Base-by-base conservation (phyloP, 2,797 vertebrate genomes). In the Silurus aristotelis region DNA sequence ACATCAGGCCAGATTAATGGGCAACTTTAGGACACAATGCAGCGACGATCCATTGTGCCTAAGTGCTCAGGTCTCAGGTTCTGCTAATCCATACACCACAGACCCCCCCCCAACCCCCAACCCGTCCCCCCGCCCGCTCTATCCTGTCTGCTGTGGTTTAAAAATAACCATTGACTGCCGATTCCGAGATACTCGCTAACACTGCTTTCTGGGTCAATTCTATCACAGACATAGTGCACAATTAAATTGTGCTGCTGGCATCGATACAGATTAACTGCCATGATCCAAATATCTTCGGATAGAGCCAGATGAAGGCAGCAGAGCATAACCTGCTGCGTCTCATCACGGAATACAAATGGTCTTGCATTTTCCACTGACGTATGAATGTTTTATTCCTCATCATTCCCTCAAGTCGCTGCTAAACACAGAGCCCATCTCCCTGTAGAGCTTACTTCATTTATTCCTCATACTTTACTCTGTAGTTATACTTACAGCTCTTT, bases 181-280 rank as follows among this genome's bases (percentile, higher is more conserved):
- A 85, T 84, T 86, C 87, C 73, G 55, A 83, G 85, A 83, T 71
- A 84, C 85, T 80, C 78, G 60, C 86, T 86, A 82, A 86, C 73
- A 76, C 61, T 82, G 68, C 46, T 87, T 89, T 89, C 88, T 89
- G 84, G 86, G 80, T 89, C 86, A 86, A 87, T 86, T 84, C 77
- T 87, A 85, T 85, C 86, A 82, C 73, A 84, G 83, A 80, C 61
- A 77, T 82, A 83, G 79, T 46, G 77, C 63, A 90, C 61, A 84
- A 87, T 90, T 83, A 89, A 83, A 89, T 80, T 68, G 84, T 80
- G 80, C 77, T 73, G 63, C 75, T 86, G 87, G 83, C 88, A 79
- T 85, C 48, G 64, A 85, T 88, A 86, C 72, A 85, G 82, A 88
- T 87, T 85, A 83, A 83, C 83, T 83, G 79, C 48, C 78, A 80